Evolutionary conservation across 2,113 vertebrate genomes (phyloP), one percentile per base, ranked within the genome.

Genomic region (Heliornis fulica): DNA sequence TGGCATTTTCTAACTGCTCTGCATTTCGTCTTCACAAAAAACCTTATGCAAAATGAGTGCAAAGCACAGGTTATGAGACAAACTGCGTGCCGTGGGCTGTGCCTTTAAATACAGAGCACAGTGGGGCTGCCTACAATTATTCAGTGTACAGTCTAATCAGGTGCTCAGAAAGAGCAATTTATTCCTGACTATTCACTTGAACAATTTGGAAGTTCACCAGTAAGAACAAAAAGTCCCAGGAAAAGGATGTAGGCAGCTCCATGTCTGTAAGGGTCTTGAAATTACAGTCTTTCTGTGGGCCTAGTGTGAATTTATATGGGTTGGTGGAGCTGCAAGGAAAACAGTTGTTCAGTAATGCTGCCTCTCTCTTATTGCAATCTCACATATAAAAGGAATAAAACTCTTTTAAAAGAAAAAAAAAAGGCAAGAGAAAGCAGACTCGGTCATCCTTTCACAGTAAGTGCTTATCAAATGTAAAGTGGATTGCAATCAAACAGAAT

Each of bases 401-500:
- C 26, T 56, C 48, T 80, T 87, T 60, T 1, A 60, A 92, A 92
- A 87, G 51, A 66, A 57, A 92, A 92, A 87, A 46, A 70, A 75
- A 94, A 90, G 53, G 87, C 91, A 80, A 81, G 64, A 90, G 45
- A 84, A 92, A 94, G 48, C 57, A 41, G 20, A 56, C 64, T 54
- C 43, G 70, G 53, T 83, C 31, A 38, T 86, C 95, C 90, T 93
- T 93, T 86, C 83, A 60, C 86, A 75, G 68, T 86, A 83, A 93
- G 85, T 87, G 70, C 65, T 94, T 90, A 90, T 32, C 72, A 91
- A 89, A 89, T 80, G 61, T 90, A 88, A 95, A 96, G 93, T 95
- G 86, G 87, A 59, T 94, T 91, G 96, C 74, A 90, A 95, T 94
- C 92, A 95, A 95, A 90, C 56, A 75, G 83, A 89, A 68, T 89